Conservation (phyloP, 2,113 vertebrate genomes). For the Toxotes chatareus region DNA sequence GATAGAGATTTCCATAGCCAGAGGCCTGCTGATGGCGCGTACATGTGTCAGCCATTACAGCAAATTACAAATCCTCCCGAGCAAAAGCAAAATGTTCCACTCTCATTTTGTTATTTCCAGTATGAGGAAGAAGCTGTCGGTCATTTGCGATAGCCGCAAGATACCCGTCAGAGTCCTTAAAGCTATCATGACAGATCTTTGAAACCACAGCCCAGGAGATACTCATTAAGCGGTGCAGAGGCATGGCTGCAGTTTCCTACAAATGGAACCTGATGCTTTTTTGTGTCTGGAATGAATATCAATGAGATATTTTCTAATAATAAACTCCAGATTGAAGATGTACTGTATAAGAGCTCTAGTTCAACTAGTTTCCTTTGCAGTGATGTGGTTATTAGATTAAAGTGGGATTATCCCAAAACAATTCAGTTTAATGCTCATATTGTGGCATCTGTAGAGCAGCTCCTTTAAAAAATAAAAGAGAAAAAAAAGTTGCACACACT, state of each 20-base stretch:
- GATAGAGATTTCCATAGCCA: conserved; percentile 72
- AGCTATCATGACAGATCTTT: conserved; percentile 60
- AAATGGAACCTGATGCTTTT: conserved; percentile 32
- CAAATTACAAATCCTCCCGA: conserved; percentile 78
- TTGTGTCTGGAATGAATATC: conserved; percentile 35
- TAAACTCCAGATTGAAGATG: conserved; percentile 23
- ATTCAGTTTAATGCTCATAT: conserved; percentile 23
- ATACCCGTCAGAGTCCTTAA: conserved; percentile 54
- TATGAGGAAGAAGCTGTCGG: conserved; percentile 66
- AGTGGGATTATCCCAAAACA: conserved; percentile 16
- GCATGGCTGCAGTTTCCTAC: conserved; percentile 38
- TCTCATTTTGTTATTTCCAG: conserved; percentile 79
- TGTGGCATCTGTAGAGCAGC: conserved; percentile 48
- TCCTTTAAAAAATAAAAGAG: conserved; percentile 63
- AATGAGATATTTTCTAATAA: conserved; percentile 28
- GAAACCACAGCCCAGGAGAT: conserved; percentile 62
- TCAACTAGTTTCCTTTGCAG: neutral
- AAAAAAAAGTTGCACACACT: conserved; percentile 51
- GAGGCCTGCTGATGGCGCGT: conserved; percentile 64
- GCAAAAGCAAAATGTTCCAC: conserved; percentile 72
- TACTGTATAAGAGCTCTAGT: neutral
- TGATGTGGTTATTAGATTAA: conserved; percentile 27
- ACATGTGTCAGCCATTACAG: conserved; percentile 84
- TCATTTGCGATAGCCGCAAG: conserved; percentile 69
- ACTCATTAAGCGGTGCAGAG: conserved; percentile 49